Conservation (phyloP, 2,888 invertebrate genomes). For the Drosophila longiperda region DNA sequence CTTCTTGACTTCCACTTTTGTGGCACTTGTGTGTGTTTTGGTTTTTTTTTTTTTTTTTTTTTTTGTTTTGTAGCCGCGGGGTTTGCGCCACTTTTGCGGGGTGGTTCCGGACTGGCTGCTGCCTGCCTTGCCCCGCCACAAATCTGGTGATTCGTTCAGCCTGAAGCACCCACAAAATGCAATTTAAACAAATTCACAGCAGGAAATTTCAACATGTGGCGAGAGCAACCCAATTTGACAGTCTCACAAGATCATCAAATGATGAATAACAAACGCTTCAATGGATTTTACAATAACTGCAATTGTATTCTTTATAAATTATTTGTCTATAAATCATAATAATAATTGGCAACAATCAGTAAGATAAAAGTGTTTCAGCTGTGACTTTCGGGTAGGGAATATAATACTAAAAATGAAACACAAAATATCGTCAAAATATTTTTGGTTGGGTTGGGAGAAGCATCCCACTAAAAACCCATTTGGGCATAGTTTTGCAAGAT, state of each 20-base stretch:
- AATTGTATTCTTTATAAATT: not conserved
- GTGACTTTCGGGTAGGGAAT: no score
- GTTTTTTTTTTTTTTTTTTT: conserved; percentile 1
- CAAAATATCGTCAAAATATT: not conserved
- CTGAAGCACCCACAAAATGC: conserved; percentile 52
- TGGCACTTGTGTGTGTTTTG: conserved; percentile 65
- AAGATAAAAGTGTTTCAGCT: not conserved
- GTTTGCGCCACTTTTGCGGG: conserved; percentile 44
- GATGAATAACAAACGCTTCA: not conserved
- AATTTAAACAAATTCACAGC: conserved; percentile 81
- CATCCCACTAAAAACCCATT: not conserved
- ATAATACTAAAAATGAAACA: fast-evolving
- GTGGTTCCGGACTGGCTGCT: conserved; percentile 50
- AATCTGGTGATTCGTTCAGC: conserved; percentile 63
- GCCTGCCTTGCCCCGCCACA: conserved; percentile 19
- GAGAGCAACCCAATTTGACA: conserved; percentile 12
- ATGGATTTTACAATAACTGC: not conserved
- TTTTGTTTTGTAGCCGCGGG: conserved; percentile 45
- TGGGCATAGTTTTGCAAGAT: not conserved
- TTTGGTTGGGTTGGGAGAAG: not conserved
- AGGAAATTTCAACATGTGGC: conserved; percentile 56
- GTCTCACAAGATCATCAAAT: not conserved
- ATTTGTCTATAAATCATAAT: not conserved
- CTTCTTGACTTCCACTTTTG: conserved; percentile 55
- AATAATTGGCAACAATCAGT: not conserved